Percentiles rank a stretch among this genome's conserved stretches.
These are phyloP conservation scores for Crossocerus cetratus DNA, from an alignment of 2,888 invertebrate species.

Conservation along the genomic window DNA sequence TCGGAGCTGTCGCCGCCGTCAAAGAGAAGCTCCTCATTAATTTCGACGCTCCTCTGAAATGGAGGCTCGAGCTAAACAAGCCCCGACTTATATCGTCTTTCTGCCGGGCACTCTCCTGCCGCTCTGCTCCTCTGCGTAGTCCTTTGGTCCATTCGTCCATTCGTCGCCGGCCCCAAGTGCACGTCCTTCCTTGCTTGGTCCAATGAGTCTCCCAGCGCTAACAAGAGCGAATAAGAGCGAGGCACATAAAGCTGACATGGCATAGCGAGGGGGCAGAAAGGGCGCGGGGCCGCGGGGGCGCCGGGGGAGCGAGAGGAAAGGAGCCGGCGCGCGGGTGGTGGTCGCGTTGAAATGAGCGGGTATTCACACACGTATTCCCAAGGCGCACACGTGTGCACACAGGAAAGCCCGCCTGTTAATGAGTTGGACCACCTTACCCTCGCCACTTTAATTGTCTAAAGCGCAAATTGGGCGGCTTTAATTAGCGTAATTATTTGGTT, in stretches of 20 bases:
- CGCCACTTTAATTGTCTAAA: slow-evolving; percentile 66
- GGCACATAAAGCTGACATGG: no score
- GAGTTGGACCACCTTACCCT: slow-evolving; percentile 65
- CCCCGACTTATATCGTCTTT: no score
- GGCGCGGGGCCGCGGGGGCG: no score
- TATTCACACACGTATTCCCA: slow-evolving; percentile 51
- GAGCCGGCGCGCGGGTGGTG: slow-evolving; percentile 37
- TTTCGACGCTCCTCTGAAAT: no score
- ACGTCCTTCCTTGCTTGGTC: slow-evolving; percentile 20
- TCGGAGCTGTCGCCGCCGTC: no score
- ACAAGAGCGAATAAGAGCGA: slow-evolving; percentile 53
- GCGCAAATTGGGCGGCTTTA: slow-evolving; percentile 74
- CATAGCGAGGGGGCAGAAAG: no score
- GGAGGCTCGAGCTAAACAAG: no score
- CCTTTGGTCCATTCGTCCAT: slow-evolving; percentile 10
- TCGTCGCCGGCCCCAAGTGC: background rate
- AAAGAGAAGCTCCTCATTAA: no score
- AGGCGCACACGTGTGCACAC: slow-evolving; percentile 28
- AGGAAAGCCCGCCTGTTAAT: slow-evolving; percentile 50
- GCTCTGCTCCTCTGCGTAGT: slow-evolving; percentile 16
- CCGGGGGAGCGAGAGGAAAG: background rate
- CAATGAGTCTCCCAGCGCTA: slow-evolving; percentile 36
- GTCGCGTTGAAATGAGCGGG: slow-evolving; percentile 53
- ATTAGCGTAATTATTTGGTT: slow-evolving; percentile 74
- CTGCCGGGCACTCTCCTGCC: no score